Percentiles rank a stretch among this genome's conserved stretches.
Conservation (phyloP, 2,113 vertebrate genomes). For the Cariama cristata region DNA sequence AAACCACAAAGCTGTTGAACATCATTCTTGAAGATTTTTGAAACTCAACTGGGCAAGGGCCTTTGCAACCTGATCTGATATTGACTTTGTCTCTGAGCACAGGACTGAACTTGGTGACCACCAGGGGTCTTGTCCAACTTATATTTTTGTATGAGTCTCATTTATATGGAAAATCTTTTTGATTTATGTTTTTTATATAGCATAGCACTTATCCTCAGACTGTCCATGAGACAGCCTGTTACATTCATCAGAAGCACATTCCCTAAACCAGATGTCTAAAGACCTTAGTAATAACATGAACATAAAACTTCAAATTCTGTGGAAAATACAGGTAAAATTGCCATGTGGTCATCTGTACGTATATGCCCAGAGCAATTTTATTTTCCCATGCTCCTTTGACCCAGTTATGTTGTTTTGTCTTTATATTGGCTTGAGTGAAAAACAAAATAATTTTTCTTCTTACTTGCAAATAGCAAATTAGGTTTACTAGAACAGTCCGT, state of each 20-base stretch:
- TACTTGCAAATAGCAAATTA: neutral
- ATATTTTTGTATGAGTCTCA: neutral
- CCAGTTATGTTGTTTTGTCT: neutral
- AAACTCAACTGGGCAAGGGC: neutral
- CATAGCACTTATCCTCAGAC: neutral
- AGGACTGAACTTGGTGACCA: neutral
- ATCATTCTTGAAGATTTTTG: neutral
- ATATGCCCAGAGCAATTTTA: neutral
- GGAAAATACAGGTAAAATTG: neutral
- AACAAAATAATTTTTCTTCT: neutral
- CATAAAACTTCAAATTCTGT: neutral
- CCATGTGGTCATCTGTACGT: neutral
- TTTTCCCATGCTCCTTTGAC: neutral
- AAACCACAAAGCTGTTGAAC: neutral
- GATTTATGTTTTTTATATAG: neutral
- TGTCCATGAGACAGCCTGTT: neutral
- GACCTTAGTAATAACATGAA: neutral
- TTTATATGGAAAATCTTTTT: neutral
- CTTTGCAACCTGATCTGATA: neutral
- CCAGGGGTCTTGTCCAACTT: neutral
- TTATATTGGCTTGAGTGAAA: neutral
- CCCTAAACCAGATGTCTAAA: neutral
- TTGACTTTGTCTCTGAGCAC: neutral
- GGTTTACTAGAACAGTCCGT: neutral
- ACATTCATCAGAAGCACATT: neutral